Conservation (phyloP, 2,113 vertebrate genomes). For the Solea solea region DNA sequence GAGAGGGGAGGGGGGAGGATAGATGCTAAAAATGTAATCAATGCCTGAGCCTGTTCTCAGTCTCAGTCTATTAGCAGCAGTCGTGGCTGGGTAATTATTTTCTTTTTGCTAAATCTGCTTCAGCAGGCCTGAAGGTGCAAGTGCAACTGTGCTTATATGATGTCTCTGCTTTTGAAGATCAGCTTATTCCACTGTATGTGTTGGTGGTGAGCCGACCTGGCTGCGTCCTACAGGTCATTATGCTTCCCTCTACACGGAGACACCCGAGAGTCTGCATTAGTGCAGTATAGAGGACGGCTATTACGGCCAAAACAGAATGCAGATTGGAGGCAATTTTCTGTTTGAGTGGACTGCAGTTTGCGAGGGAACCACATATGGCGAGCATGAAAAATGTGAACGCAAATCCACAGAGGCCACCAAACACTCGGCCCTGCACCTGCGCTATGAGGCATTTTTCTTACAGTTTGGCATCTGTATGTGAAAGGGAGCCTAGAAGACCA, state of each 20-base stretch:
- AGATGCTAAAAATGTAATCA: slow-evolving; percentile 74
- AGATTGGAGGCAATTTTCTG: slow-evolving; percentile 12
- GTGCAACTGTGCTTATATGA: slow-evolving; percentile 50
- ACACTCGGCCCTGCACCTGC: neutral
- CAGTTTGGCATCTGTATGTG: neutral
- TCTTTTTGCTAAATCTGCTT: slow-evolving; percentile 40
- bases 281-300: neutral
- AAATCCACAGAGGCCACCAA: neutral
- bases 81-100: slow-evolving; percentile 60
- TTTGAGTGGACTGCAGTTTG: slow-evolving; percentile 7
- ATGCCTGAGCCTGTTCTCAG: slow-evolving; percentile 40
- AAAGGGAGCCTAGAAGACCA: neutral
- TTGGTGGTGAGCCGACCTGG: neutral
- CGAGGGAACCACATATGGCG: slow-evolving; percentile 18
- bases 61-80: slow-evolving; percentile 66
- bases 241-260: slow-evolving; percentile 3
- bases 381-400: slow-evolving; percentile 7
- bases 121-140: slow-evolving; percentile 23
- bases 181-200: neutral
- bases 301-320: slow-evolving; percentile 1
- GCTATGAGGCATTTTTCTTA: neutral
- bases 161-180: slow-evolving; percentile 3
- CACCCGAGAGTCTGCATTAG: slow-evolving; percentile 26
- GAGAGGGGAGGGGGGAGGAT: slow-evolving; percentile 27
- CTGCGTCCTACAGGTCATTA: slow-evolving; percentile 10